A percentile compares a stretch with the other conserved stretches of the same genome.
Evolutionary conservation across 2,888 invertebrate species (phyloP).

Genomic region (Diarsia dahlii): DNA sequence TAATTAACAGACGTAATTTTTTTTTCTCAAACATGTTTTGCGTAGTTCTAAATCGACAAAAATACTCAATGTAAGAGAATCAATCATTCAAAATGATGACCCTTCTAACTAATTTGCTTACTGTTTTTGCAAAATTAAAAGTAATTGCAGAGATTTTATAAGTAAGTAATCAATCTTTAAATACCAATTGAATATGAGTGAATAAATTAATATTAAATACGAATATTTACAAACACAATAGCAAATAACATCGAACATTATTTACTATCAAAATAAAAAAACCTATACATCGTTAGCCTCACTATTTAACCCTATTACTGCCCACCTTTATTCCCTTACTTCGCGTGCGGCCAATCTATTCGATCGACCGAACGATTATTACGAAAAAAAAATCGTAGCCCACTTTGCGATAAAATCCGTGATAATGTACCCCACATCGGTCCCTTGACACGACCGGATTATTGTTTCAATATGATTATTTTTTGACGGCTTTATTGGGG

Average conservation of each 20-base stretch:
- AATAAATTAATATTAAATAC: not conserved
- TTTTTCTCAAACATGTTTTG: too few relatives aligned
- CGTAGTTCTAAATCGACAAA: too few relatives aligned
- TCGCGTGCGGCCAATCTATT: constrained; percentile 57
- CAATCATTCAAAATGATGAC: too few relatives aligned
- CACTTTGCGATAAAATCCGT: constrained; percentile 63
- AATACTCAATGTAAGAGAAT: too few relatives aligned
- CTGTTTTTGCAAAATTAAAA: not conserved
- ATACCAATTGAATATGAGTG: not conserved
- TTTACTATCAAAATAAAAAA: constrained; percentile 14
- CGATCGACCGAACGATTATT: constrained; percentile 59
- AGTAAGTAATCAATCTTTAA: not conserved
- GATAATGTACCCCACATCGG: constrained; percentile 59
- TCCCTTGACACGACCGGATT: constrained; percentile 47
- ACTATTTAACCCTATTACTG: constrained; percentile 35
- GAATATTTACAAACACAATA: not conserved
- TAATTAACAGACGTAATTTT: too few relatives aligned
- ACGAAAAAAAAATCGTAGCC: constrained; percentile 48
- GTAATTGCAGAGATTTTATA: not conserved
- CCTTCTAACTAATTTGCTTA: too few relatives aligned
- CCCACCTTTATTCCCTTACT: not conserved
- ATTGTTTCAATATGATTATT: constrained; percentile 57
- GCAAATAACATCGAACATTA: not conserved
- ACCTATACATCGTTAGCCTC: constrained; percentile 23
- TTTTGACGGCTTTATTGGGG: constrained; percentile 61